A percentile compares a stretch with the other conserved stretches of the same genome.
phyloP scores from a whole-genome alignment of 2,113 vertebrate genomes.

The Spilogale gracilis region DNA sequence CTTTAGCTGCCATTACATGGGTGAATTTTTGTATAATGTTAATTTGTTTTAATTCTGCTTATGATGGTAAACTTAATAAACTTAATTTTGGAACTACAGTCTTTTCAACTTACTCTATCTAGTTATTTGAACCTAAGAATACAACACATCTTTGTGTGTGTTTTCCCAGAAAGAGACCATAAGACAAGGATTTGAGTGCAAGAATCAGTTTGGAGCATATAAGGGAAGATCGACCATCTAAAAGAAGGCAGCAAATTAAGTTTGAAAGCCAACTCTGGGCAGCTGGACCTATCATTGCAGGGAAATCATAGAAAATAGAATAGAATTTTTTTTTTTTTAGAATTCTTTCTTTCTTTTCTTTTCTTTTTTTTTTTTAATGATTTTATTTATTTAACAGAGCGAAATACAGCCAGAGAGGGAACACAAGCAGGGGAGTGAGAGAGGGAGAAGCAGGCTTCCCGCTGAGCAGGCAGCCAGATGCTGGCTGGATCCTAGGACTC shows the following conservation, averaged over 20 bases:
- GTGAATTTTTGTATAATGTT: not conserved
- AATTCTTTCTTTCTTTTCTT: too few species aligned
- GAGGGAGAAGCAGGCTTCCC: too few species aligned
- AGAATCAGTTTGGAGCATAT: not conserved
- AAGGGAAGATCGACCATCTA: not conserved
- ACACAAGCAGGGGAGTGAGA: too few species aligned
- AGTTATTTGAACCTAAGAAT: not conserved
- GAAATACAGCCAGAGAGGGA: too few species aligned
- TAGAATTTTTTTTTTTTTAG: too few species aligned
- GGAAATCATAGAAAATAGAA: not conserved
- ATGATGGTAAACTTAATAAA: not conserved
- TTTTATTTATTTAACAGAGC: too few species aligned
- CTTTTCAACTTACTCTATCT: not conserved
- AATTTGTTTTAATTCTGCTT: conserved; percentile 56
- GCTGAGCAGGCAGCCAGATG: too few species aligned
- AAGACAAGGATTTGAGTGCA: not conserved
- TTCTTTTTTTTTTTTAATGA: too few species aligned
- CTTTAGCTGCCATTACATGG: not conserved
- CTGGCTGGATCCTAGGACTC: too few species aligned
- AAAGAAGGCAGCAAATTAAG: not conserved
- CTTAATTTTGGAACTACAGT: not conserved
- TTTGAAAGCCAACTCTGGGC: not conserved
- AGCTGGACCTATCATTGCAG: not conserved
- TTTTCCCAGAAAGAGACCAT: not conserved
- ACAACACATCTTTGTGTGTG: not conserved